Evolutionary conservation across 1,140 invertebrate genomes (phyloP), one percentile per base, ranked within the genome.

Genomic region (Drosophila orosa): DNA sequence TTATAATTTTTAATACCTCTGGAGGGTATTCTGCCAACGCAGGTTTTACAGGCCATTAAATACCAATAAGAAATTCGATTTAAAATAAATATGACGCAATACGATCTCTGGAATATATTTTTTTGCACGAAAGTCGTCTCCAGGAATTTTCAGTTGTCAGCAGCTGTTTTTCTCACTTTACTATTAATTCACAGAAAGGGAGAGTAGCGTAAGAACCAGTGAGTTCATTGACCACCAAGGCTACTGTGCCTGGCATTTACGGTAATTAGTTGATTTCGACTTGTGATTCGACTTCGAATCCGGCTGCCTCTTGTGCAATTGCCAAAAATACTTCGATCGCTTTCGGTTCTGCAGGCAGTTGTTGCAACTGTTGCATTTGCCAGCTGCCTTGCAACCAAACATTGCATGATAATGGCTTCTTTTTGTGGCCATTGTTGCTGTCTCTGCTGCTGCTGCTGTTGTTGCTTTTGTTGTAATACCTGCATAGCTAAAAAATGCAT

Each of bases 401-500:
- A 39, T 79, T 79, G 77, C 78, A 81, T 81, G 75, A 78, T 78
- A 75, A 79, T 80, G 57, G 66, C 67, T 81, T 72, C 60, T 61
- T 66, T 66, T 79, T 76, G 45, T 59, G 59, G 39, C 44, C 62
- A 55, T 54, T 59, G 57, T 54, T 74, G 57, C 13, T 62, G 33
- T 29, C 35, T 62, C 8, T 24, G 29, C 29, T 35, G 29, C 19
- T 10, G 39, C 29, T 39, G 19, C 9, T 62, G 50, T 10, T 35
- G 47, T 15, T 61, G 27, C 52, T 77, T 50, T 62, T 58, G 25
- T 66, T 58, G 60, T 78, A 82, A 87, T 87, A 85, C 77, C 81
- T 80, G 80, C 71, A 69, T 61, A 73, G 75, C 69, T 42, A 37
- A 59, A 60, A 80, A 84, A 80, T 86, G 78, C 77, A 81, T 84